Evolutionary conservation across 2,113 vertebrate genomes (phyloP), one percentile per base, ranked within the genome.

Genomic region (Chloebia gouldiae): DNA sequence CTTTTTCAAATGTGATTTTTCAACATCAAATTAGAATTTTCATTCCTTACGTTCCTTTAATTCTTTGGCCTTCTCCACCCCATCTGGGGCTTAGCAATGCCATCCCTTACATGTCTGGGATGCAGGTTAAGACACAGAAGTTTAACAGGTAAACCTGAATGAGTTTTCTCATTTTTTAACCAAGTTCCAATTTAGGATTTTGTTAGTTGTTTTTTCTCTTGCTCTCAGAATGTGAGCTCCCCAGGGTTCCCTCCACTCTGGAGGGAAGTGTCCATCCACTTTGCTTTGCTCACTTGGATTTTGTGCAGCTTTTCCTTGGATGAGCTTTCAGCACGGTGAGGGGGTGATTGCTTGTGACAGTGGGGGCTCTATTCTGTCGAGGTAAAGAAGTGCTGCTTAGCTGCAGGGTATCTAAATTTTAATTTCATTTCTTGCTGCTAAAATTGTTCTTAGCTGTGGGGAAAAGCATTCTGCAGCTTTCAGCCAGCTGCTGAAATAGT

Each of bases 291-390:
- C 15, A 0, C 45, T 42, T 35, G 45, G 69, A 11, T 42, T 80
- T 33, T 37, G 60, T 21, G 2, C 40, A 22, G 49, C 39, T 81
- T 72, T 70, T 31, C 5, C 5, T 15, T 30, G 50, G 65, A 31
- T 31, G 49, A 81, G 27, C 59, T 61, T 40, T 49, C 40, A 27
- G 0, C 13, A 7, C 1, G 2, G 45, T 1, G 0, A 56, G 51
- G 27, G 22, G n/a, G 11, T 65, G 10, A 30, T 60, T 73, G 72
- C 49, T 40, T 37, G 19, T 54, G 70, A 15, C 59, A 79, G 31
- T 1, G 0, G 25, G 81, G 40, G 22, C n/a, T 49, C 20, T 27
- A 2, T 47, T 60, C 51, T 77, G 63, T 18, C 31, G 28, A 35
- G 81, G 61, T 69, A 31, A 64, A 56, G 68, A 66, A 89, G 27